These are phyloP conservation scores for Megathymus violae DNA, from an alignment of 1,140 invertebrate species.

Conservation along the genomic window DNA sequence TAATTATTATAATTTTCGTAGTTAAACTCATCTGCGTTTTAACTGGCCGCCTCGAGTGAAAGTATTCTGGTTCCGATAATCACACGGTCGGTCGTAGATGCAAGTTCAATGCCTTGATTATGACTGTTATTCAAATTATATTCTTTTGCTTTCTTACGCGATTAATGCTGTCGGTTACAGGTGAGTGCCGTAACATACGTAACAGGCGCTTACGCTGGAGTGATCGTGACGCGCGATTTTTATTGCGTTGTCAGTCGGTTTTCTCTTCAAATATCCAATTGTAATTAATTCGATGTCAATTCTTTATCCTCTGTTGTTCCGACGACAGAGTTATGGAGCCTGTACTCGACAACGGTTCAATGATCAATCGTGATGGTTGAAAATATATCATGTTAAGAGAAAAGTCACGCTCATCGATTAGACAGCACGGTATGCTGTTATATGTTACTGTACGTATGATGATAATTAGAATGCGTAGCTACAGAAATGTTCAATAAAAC, in stretches of 20 bases:
- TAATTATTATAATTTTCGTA: constrained; percentile 78
- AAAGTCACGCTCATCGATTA: constrained; percentile 13
- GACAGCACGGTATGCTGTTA: constrained; percentile 16
- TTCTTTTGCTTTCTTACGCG: constrained; percentile 64
- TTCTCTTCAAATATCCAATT: constrained; percentile 49
- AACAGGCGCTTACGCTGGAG: constrained; percentile 43
- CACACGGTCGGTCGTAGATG: constrained; percentile 59
- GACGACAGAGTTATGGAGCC: neutral
- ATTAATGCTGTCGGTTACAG: constrained; percentile 56
- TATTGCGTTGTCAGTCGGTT: constrained; percentile 37
- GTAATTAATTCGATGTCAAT: constrained; percentile 47
- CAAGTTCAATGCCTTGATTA: constrained; percentile 82
- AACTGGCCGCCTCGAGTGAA: constrained; percentile 67
- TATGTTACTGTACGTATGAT: constrained; percentile 14
- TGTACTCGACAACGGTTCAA: constrained; percentile 35
- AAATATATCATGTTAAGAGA: constrained; percentile 15
- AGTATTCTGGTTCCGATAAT: constrained; percentile 75
- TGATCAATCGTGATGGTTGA: constrained; percentile 23
- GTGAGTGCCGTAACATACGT: constrained; percentile 56
- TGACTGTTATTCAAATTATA: constrained; percentile 74
- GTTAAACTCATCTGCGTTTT: constrained; percentile 61
- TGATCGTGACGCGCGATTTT: constrained; percentile 44
- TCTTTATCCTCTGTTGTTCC: neutral
- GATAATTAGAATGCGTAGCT: neutral
- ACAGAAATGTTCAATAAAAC: constrained; percentile 21